These are phyloP conservation scores for Helicoverpa assulta DNA, from an alignment of 2,888 invertebrate genomes.

Conservation along the genomic window DNA sequence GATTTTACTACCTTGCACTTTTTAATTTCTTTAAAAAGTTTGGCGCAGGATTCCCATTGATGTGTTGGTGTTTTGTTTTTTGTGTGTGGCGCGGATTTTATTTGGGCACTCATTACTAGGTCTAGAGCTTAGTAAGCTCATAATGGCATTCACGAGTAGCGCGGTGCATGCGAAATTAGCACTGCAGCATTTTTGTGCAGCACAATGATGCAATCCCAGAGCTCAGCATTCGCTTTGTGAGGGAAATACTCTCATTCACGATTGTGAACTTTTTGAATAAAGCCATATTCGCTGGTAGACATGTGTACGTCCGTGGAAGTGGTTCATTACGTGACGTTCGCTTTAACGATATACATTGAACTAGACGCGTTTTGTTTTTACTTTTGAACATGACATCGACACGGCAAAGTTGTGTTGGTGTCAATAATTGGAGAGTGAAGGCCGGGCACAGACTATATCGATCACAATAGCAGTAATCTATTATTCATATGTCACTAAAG, in stretches of 20 bases:
- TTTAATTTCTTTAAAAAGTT: slow-evolving; percentile 45
- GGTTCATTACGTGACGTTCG: slow-evolving; percentile 74
- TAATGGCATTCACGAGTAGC: slow-evolving; percentile 80
- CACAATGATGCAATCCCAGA: slow-evolving; percentile 86
- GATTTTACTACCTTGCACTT: slow-evolving; percentile 29
- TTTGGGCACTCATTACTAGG: slow-evolving; percentile 67
- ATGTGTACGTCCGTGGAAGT: slow-evolving; percentile 69
- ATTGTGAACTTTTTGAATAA: slow-evolving; percentile 85
- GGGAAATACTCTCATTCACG: slow-evolving; percentile 76
- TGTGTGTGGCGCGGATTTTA: slow-evolving; percentile 48
- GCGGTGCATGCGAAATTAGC: slow-evolving; percentile 84
- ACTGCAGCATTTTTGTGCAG: slow-evolving; percentile 84
- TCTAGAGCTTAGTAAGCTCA: slow-evolving; percentile 71
- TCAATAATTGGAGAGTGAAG: slow-evolving; percentile 59
- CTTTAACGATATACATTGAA: slow-evolving; percentile 60
- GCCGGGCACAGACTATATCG: slow-evolving; percentile 55
- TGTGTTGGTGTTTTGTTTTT: slow-evolving; percentile 8
- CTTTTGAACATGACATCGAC: slow-evolving; percentile 28
- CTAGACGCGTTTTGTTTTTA: slow-evolving; percentile 38
- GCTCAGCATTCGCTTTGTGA: slow-evolving; percentile 81
- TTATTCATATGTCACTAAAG: slow-evolving; percentile 59
- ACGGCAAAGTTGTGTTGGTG: slow-evolving; percentile 29
- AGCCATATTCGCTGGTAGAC: slow-evolving; percentile 74
- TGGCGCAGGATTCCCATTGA: background rate
- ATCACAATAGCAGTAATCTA: slow-evolving; percentile 65